Percentiles rank a stretch among this genome's conserved stretches.
Conservation (phyloP, 2,797 vertebrate species). For the Discoglossus pictus region DNA sequence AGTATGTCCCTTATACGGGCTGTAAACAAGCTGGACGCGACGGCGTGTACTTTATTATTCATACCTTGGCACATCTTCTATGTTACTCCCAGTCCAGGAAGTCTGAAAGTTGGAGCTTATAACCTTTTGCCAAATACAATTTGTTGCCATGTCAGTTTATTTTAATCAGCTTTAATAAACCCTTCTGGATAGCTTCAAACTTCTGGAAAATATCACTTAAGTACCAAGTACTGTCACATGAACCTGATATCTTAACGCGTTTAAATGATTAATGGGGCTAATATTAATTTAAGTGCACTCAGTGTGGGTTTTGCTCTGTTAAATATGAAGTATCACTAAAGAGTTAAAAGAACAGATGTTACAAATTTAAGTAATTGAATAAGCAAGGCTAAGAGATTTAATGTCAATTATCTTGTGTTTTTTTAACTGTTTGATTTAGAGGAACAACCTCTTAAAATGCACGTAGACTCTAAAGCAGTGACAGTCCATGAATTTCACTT, state of each 20-base stretch:
- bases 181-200: slow-evolving; percentile 61
- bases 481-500: too few relatives aligned
- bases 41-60: slow-evolving; percentile 67
- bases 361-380: too few relatives aligned
- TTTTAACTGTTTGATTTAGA: too few relatives aligned
- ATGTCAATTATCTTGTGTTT: too few relatives aligned
- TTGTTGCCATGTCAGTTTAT: slow-evolving; percentile 71
- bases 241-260: slow-evolving; percentile 9
- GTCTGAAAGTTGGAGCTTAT: slow-evolving; percentile 72
- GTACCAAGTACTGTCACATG: slow-evolving; percentile 44
- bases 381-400: too few relatives aligned
- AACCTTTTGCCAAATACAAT: slow-evolving; percentile 71
- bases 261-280: neutral
- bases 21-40: slow-evolving; percentile 57
- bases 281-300: slow-evolving; percentile 14
- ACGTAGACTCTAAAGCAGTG: too few relatives aligned
- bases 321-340: too few relatives aligned
- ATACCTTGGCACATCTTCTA: slow-evolving; percentile 67
- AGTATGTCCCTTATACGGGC: slow-evolving; percentile 54
- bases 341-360: too few relatives aligned
- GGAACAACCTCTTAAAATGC: too few relatives aligned
- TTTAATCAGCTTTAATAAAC: slow-evolving; percentile 70
- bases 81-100: slow-evolving; percentile 71
- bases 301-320: neutral
- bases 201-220: slow-evolving; percentile 60